Evolutionary conservation across 2,888 invertebrate genomes (phyloP).

Genomic region (Punctoribates punctum): DNA sequence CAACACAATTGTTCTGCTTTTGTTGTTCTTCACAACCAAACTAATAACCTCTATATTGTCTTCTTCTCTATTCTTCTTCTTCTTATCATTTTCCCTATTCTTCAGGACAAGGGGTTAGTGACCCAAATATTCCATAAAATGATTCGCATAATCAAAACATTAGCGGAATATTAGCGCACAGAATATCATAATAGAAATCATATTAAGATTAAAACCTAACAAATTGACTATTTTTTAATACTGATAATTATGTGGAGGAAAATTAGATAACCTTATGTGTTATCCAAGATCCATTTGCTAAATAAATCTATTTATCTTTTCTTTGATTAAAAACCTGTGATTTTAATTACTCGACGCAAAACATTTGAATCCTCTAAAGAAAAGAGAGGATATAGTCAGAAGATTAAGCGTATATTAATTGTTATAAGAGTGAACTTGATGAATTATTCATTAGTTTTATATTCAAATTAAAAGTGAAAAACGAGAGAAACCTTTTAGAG

Average conservation of each 20-base stretch:
- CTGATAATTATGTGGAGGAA: neutral
- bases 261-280: neutral
- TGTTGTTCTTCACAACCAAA: conserved; percentile 13
- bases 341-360: neutral
- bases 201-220: neutral
- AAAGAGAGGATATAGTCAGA: neutral
- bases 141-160: neutral
- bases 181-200: no score
- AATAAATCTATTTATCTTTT: neutral
- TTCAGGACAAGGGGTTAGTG: conserved; percentile 32
- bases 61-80: neutral
- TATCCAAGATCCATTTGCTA: neutral
- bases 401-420: conserved; percentile 9
- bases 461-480: neutral
- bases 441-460: conserved; percentile 10
- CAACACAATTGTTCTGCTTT: conserved; percentile 24
- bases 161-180: no score
- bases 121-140: conserved; percentile 7
- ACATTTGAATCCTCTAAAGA: neutral
- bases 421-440: neutral
- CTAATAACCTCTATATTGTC: conserved; percentile 22
- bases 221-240: no score
- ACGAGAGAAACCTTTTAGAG: neutral
- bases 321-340: neutral
- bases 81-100: neutral